phyloP scores from a whole-genome alignment of 2,797 vertebrate genomes.

The Sternotherus odoratus region DNA sequence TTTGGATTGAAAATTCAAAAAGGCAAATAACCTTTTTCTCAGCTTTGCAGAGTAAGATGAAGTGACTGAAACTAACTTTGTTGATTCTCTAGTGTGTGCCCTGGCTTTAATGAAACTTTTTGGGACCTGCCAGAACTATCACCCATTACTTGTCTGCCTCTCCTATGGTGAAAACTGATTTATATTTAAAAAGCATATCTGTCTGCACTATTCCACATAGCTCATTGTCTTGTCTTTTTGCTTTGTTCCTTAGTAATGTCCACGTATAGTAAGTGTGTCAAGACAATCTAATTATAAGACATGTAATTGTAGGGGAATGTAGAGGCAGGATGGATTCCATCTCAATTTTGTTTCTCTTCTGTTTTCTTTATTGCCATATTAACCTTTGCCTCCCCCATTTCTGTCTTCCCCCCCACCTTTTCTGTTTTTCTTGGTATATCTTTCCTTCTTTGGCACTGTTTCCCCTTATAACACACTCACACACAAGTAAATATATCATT shows the following conservation, averaged over 20 bases:
- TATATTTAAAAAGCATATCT: background rate
- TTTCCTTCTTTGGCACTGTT: background rate
- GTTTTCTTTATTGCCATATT: background rate
- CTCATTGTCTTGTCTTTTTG: background rate
- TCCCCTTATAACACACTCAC: background rate
- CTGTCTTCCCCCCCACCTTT: background rate
- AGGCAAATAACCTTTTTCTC: background rate
- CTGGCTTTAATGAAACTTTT: background rate
- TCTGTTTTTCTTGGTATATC: background rate
- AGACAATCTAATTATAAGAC: background rate
- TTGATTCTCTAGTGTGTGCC: background rate
- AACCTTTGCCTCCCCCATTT: background rate
- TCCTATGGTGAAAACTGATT: background rate
- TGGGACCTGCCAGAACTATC: background rate
- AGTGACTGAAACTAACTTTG: background rate
- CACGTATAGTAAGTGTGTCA: background rate
- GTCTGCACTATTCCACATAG: background rate
- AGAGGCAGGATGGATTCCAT: background rate
- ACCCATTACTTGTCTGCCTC: background rate
- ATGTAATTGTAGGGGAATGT: background rate
- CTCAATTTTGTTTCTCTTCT: background rate
- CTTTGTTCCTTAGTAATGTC: background rate
- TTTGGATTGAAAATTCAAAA: constrained; percentile 3
- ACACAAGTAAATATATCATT: background rate
- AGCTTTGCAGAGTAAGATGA: background rate